Evolutionary conservation across 30 jellyfish, hydroid and myxozoan genomes (phyloP).

Genomic region (Aurelia aurita): DNA sequence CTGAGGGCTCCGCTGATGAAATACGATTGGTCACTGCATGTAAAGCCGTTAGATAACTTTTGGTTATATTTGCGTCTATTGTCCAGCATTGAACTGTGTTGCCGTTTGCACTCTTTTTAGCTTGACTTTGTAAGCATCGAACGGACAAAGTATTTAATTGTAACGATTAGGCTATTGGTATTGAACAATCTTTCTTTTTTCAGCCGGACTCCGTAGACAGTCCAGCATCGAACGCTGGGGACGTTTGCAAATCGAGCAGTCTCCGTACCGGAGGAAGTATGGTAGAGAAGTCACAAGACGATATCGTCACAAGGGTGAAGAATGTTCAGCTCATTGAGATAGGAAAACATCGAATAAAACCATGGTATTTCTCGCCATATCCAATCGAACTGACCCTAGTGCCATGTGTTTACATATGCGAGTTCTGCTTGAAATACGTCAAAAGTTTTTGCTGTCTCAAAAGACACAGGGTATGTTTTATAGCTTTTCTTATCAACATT

Average conservation of each 20-base stretch:
- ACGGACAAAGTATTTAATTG: too few relatives aligned
- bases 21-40: too few relatives aligned
- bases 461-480: slow-evolving; percentile 98
- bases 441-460: slow-evolving; percentile 83
- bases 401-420: slow-evolving; percentile 94
- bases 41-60: too few relatives aligned
- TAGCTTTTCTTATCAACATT: too few relatives aligned
- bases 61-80: too few relatives aligned
- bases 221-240: slow-evolving; percentile 83
- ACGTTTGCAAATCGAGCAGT: slow-evolving; percentile 82
- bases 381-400: slow-evolving; percentile 88
- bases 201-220: slow-evolving; percentile 88
- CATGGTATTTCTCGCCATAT: slow-evolving; percentile 99
- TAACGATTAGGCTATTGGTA: too few relatives aligned
- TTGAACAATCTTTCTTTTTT: not conserved
- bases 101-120: too few relatives aligned
- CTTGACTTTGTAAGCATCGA: too few relatives aligned
- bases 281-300: slow-evolving; percentile 94
- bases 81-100: too few relatives aligned
- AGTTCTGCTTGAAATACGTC: slow-evolving; percentile 94
- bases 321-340: slow-evolving; percentile 92
- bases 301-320: slow-evolving; percentile 95
- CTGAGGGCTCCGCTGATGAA: too few relatives aligned
- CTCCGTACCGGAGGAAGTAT: slow-evolving; percentile 97
- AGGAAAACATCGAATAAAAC: slow-evolving; percentile 97